These are phyloP conservation scores for Dendrocincla fuliginosa DNA, from an alignment of 2,797 vertebrate genomes.

Conservation along the genomic window DNA sequence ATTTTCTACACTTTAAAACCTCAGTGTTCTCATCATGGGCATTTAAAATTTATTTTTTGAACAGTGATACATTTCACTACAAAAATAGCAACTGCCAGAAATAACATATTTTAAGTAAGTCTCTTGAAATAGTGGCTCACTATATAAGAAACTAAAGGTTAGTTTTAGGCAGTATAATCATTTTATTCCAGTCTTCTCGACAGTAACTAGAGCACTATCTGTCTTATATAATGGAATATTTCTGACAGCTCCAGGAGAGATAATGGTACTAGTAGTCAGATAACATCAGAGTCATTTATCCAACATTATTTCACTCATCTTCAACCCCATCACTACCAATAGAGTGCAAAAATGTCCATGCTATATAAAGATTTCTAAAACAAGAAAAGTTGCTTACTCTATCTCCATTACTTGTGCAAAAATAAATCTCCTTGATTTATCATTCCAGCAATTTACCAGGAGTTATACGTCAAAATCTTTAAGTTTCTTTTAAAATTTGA, in stretches of 20 bases:
- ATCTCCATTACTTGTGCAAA: conserved; percentile 39
- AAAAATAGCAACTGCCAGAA: conserved; percentile 12
- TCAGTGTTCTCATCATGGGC: not conserved
- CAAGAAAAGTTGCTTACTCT: conserved; percentile 63
- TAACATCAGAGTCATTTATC: conserved; percentile 68
- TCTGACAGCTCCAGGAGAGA: conserved; percentile 55
- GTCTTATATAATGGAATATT: conserved; percentile 58
- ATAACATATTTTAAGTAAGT: conserved; percentile 33
- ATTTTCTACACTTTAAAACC: not conserved
- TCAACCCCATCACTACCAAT: conserved; percentile 67
- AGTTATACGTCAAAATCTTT: not conserved
- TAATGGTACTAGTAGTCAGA: conserved; percentile 73
- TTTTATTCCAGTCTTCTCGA: not conserved
- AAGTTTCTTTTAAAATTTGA: conserved; percentile 5
- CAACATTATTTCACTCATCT: conserved; percentile 74
- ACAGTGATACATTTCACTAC: not conserved
- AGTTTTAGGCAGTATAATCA: conserved; percentile 5
- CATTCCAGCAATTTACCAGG: conserved; percentile 33
- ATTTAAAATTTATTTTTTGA: not conserved
- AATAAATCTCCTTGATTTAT: conserved; percentile 32
- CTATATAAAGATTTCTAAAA: conserved; percentile 67
- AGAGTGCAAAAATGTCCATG: conserved; percentile 66
- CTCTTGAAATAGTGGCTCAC: conserved; percentile 10
- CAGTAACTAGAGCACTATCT: conserved; percentile 25
- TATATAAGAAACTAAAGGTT: conserved; percentile 17